Conservation (phyloP, 2,797 vertebrate genomes). For the Tadarida brasiliensis region DNA sequence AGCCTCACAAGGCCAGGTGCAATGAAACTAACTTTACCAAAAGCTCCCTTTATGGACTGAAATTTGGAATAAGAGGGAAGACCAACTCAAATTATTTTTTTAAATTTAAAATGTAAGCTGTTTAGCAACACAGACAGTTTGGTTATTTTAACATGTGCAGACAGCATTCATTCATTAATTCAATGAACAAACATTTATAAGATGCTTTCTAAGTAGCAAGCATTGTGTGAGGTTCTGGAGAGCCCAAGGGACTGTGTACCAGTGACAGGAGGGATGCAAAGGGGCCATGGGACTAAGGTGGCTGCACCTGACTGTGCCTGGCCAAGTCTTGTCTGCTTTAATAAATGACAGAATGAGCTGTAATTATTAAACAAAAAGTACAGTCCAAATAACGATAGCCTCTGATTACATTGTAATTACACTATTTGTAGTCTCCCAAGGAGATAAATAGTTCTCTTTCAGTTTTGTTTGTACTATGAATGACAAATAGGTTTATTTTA, state of each 20-base stretch:
- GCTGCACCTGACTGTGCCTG: background rate
- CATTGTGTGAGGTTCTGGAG: background rate
- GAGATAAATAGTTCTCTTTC: slow-evolving; percentile 63
- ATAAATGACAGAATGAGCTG: slow-evolving; percentile 14
- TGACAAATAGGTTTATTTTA: slow-evolving; percentile 60
- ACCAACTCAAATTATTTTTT: background rate
- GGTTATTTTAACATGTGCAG: background rate
- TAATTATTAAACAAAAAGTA: slow-evolving; percentile 46
- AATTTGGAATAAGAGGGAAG: background rate
- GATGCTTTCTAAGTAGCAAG: background rate
- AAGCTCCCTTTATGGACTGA: background rate
- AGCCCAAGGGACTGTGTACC: background rate
- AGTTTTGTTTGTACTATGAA: slow-evolving; percentile 56
- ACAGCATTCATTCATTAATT: background rate
- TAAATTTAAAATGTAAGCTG: background rate
- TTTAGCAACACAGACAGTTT: slow-evolving; percentile 18
- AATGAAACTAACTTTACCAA: background rate
- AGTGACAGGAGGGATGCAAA: background rate
- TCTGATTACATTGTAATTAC: slow-evolving; percentile 42
- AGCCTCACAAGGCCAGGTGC: background rate
- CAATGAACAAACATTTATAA: background rate
- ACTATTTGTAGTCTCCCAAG: slow-evolving; percentile 54
- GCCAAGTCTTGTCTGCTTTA: background rate
- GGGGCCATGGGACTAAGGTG: rapidly evolving
- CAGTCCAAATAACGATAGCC: background rate